Base-by-base conservation (phyloP, 2,888 invertebrate genomes). In the Deilephila elpenor region DNA sequence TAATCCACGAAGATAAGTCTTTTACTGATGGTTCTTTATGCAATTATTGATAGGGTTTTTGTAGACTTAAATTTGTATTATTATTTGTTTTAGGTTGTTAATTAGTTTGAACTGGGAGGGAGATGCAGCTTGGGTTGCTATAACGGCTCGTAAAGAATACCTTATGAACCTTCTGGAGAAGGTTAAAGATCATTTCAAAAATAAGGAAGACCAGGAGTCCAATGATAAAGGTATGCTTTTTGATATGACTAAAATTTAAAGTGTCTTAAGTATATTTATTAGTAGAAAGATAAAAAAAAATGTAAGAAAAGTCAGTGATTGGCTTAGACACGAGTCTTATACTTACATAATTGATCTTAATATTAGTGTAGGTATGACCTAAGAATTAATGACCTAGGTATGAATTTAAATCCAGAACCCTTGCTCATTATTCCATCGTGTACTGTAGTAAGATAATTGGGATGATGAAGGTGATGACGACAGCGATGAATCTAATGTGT, bases 51-150 rank as follows among this genome's bases (percentile, higher is more conserved):
- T 75, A 37, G 37, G 25, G 1, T 25, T 25, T 25, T 25, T 25
- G 25, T 25, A 25, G 25, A 32, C 5, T 32, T 32, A 25, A 25
- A 51, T 75, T 61, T 70, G 25, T 60, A 32, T 32, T 61, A 1
- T 20, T 29, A 17, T 59, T 60, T 20, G 67, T 71, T 81, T 25
- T 77, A 94, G 94, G 71, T 82, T 94, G 72, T 77, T 95, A 64
- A 91, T 94, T 77, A 95, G 95, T 78, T 77, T 95, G 73, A 93
- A 93, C 75, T 95, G 95, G 94, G 91, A 92, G 5, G 98, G 97
- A 8, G 99, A 99, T 92, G 98, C 99, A 1, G 99, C 99, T 0
- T 99, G 99, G 99, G 97, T 98, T 78, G 99, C 99, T 5, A 97
- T 99, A 78, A 96, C 95, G 70, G 97, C 97, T 76, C 97, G 98